These are phyloP conservation scores for Phenganax marumi DNA, from an alignment of 92 coral and sea anemone genomes.

Conservation along the genomic window DNA sequence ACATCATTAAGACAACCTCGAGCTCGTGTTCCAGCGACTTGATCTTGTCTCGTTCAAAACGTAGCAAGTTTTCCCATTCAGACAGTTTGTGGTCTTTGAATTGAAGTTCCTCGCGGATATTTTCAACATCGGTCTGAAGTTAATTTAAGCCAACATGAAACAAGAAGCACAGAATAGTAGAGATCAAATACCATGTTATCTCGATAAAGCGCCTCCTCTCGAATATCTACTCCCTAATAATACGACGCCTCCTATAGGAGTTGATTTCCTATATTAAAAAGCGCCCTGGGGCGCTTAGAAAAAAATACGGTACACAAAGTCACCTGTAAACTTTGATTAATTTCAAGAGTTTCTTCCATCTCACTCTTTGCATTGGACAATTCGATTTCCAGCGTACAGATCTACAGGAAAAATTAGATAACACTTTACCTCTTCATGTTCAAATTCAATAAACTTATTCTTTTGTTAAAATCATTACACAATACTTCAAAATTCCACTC, in stretches of 20 bases:
- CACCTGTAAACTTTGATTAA: conserved; percentile 89
- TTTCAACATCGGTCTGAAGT: conserved; percentile 78
- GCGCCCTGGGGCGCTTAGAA: not conserved
- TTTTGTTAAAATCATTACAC: not conserved
- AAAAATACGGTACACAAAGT: not conserved
- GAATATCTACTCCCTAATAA: too few species aligned
- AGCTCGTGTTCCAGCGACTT: conserved; percentile 86
- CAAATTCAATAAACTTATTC: not conserved
- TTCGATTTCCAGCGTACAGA: conserved; percentile 88
- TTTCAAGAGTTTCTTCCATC: conserved; percentile 77
- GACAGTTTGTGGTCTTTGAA: conserved; percentile 89
- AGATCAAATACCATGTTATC: not conserved
- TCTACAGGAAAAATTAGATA: conserved; percentile 45
- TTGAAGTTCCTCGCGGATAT: conserved; percentile 86
- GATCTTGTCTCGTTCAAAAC: conserved; percentile 70
- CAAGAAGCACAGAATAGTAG: not conserved
- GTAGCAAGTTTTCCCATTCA: conserved; percentile 78
- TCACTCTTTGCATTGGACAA: conserved; percentile 82
- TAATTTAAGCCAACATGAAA: not conserved
- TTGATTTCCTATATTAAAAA: too few species aligned
- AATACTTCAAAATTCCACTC: too few species aligned
- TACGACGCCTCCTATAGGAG: too few species aligned
- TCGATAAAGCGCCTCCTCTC: too few species aligned
- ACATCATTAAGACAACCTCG: conserved; percentile 53
- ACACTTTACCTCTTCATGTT: not conserved